These are phyloP conservation scores for Eira barbara DNA, from an alignment of 2,113 vertebrate species.

Conservation along the genomic window DNA sequence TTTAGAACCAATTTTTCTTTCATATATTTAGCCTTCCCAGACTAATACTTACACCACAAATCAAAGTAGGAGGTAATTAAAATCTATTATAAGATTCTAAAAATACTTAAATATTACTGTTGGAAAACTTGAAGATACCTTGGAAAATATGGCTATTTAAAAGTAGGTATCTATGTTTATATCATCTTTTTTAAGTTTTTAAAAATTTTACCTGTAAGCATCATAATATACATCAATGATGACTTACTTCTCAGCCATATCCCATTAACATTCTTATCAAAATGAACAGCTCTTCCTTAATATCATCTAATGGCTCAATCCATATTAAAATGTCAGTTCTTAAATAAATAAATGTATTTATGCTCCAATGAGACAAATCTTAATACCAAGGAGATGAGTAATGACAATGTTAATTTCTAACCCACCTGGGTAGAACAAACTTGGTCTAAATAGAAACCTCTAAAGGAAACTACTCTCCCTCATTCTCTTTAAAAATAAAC, in stretches of 20 bases:
- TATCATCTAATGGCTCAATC: neutral
- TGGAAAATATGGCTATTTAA: neutral
- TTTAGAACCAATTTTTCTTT: neutral
- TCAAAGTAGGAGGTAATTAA: neutral
- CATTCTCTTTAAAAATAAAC: neutral
- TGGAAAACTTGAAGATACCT: neutral
- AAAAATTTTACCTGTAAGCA: neutral
- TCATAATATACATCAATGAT: neutral
- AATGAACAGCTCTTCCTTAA: slow-evolving; percentile 7
- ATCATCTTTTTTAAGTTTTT: neutral
- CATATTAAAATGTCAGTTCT: neutral
- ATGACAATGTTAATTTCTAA: neutral
- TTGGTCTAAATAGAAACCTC: neutral
- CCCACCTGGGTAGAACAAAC: neutral
- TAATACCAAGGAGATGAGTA: neutral
- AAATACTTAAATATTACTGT: neutral
- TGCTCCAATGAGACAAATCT: neutral
- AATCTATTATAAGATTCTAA: neutral
- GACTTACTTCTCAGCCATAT: neutral
- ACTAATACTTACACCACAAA: neutral
- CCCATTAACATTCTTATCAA: neutral
- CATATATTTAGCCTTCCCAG: neutral
- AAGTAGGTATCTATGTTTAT: neutral
- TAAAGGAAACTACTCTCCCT: neutral
- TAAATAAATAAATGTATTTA: neutral